A percentile compares a stretch with the other conserved stretches of the same genome.
phyloP scores from a whole-genome alignment of 2,113 vertebrate genomes.

The Phrynosoma blainvillii region DNA sequence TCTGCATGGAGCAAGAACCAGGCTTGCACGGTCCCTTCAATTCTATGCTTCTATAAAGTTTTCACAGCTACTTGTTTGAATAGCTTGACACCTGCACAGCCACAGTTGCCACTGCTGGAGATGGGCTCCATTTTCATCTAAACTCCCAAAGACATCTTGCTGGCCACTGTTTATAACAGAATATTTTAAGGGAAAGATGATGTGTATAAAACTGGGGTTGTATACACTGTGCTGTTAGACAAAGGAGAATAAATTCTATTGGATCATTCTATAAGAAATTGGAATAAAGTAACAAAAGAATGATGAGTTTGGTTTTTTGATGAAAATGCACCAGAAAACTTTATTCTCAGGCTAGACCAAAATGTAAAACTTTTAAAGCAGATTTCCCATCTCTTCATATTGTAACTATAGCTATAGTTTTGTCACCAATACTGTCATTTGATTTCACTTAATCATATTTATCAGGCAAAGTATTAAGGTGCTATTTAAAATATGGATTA shows the following conservation, averaged over 20 bases:
- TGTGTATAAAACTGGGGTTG: background rate
- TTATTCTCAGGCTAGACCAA: background rate
- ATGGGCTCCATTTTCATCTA: background rate
- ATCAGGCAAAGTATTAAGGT: slow-evolving; percentile 44
- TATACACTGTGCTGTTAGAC: slow-evolving; percentile 40
- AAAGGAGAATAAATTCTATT: background rate
- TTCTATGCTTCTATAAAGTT: background rate
- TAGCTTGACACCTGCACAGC: background rate
- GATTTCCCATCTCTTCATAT: slow-evolving; percentile 48
- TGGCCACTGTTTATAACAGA: background rate
- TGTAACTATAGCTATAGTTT: slow-evolving; percentile 34
- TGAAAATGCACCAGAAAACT: background rate
- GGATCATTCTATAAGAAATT: slow-evolving; percentile 27
- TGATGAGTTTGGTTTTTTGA: accelerated
- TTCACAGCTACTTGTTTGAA: background rate
- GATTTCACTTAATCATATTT: slow-evolving; percentile 55
- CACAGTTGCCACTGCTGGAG: background rate
- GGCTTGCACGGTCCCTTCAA: background rate
- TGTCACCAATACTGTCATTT: slow-evolving; percentile 34
- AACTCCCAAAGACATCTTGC: background rate
- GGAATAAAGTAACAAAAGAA: slow-evolving; percentile 20
- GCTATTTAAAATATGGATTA: slow-evolving; percentile 62
- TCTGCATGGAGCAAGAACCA: background rate
- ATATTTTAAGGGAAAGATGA: background rate
- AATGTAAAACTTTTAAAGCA: background rate